phyloP scores from a whole-genome alignment of 2,888 invertebrate genomes.

The Sialis fuliginosa region DNA sequence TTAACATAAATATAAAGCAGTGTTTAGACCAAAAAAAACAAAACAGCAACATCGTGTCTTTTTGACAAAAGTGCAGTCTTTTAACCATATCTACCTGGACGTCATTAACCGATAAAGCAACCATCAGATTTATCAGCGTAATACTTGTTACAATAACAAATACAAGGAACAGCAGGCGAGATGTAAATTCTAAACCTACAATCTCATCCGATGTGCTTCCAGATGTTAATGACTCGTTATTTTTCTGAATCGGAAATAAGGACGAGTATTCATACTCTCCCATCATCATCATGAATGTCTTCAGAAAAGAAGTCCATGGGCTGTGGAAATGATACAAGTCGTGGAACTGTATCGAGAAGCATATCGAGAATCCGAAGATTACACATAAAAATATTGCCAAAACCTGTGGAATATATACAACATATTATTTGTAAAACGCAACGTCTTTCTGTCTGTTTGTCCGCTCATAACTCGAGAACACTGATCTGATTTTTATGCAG shows the following conservation, averaged over 20 bases:
- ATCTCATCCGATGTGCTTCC: too few species aligned
- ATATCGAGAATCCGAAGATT: constrained; percentile 33
- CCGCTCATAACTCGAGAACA: too few species aligned
- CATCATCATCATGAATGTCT: constrained; percentile 38
- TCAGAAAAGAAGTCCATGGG: constrained; percentile 26
- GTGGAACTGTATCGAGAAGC: constrained; percentile 33
- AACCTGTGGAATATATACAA: constrained; percentile 20
- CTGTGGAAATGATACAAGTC: constrained; percentile 23
- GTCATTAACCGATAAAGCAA: constrained; percentile 35
- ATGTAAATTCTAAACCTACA: constrained; percentile 11
- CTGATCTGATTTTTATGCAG: too few species aligned
- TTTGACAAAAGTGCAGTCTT: too few species aligned
- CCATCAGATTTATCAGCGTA: constrained; percentile 35
- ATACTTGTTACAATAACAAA: constrained; percentile 33
- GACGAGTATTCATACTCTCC: constrained; percentile 33
- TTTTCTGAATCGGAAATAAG: constrained; percentile 17
- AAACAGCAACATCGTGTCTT: too few species aligned
- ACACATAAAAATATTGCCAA: constrained; percentile 32
- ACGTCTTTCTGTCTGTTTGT: too few species aligned
- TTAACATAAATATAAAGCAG: too few species aligned
- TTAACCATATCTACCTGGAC: constrained; percentile 19
- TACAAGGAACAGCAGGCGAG: constrained; percentile 28
- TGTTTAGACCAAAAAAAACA: too few species aligned
- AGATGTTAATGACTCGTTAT: too few species aligned
- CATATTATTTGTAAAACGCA: too few species aligned